These are phyloP conservation scores for Mercenaria mercenaria DNA, from an alignment of 1,140 invertebrate genomes.

Conservation along the genomic window DNA sequence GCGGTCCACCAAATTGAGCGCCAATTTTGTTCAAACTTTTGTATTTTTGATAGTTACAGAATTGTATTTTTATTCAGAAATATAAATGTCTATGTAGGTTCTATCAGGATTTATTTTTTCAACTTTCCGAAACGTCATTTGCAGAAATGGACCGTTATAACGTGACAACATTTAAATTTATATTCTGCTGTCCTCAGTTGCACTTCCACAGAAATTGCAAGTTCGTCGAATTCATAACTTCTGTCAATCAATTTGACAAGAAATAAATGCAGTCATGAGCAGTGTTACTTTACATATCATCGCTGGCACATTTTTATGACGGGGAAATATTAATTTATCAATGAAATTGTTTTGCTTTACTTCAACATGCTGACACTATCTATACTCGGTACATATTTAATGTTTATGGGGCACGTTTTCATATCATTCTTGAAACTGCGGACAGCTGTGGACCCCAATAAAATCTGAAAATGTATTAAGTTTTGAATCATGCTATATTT, in stretches of 20 bases:
- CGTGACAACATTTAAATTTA: too few species aligned
- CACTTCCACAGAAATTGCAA: too few species aligned
- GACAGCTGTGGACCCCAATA: conserved; percentile 5
- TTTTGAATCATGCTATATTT: conserved; percentile 30
- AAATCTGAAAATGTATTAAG: conserved; percentile 18
- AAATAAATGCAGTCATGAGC: background rate
- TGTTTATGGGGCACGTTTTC: background rate
- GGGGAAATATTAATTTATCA: conserved; percentile 3
- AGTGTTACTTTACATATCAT: background rate
- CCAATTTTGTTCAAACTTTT: too few species aligned
- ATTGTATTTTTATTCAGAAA: too few species aligned
- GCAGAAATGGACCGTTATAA: too few species aligned
- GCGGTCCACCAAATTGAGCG: too few species aligned
- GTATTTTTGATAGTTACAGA: too few species aligned
- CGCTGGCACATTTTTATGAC: background rate
- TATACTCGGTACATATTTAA: conserved; percentile 16
- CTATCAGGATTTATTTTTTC: too few species aligned
- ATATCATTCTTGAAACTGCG: background rate
- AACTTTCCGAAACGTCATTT: too few species aligned
- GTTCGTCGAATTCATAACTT: background rate
- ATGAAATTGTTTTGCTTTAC: conserved; percentile 23
- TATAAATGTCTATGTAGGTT: too few species aligned
- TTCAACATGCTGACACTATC: conserved; percentile 9
- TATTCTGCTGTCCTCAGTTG: too few species aligned
- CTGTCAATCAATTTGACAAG: background rate